These are phyloP conservation scores for Drosophila helvetica DNA, from an alignment of 2,888 invertebrate genomes.

Conservation along the genomic window DNA sequence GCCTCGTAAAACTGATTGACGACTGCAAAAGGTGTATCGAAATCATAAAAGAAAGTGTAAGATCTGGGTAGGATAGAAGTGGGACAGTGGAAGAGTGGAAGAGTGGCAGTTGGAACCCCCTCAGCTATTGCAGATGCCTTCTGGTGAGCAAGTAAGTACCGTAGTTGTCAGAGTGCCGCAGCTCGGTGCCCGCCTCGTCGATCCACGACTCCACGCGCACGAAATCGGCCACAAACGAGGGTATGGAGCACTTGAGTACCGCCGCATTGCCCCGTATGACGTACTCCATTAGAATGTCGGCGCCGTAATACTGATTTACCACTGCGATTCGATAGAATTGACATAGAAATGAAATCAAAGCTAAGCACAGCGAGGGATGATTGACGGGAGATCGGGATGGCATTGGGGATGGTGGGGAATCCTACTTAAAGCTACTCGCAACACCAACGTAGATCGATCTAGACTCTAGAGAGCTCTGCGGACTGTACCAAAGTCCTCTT, in stretches of 20 bases:
- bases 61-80: constrained; percentile 29
- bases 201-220: constrained; percentile 89
- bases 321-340: constrained; percentile 84
- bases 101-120: constrained; percentile 9
- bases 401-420: not conserved
- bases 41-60: constrained; percentile 14
- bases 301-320: constrained; percentile 89
- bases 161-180: constrained; percentile 85
- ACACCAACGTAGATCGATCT: not conserved
- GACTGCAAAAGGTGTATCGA: constrained; percentile 84
- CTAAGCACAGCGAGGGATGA: not conserved
- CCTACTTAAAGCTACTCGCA: constrained; percentile 26
- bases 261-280: constrained; percentile 90
- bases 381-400: not conserved
- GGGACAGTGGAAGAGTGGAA: constrained; percentile 9
- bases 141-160: constrained; percentile 78
- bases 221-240: constrained; percentile 90
- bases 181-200: constrained; percentile 86
- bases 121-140: constrained; percentile 4
- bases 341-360: constrained; percentile 15
- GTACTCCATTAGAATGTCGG: constrained; percentile 89
- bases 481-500: constrained; percentile 89
- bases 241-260: constrained; percentile 89
- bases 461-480: not conserved
- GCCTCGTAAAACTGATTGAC: constrained; percentile 90